Percentiles rank a stretch among this genome's conserved stretches.
Conservation (phyloP, 2,797 vertebrate genomes). For the Dermochelys coriacea region DNA sequence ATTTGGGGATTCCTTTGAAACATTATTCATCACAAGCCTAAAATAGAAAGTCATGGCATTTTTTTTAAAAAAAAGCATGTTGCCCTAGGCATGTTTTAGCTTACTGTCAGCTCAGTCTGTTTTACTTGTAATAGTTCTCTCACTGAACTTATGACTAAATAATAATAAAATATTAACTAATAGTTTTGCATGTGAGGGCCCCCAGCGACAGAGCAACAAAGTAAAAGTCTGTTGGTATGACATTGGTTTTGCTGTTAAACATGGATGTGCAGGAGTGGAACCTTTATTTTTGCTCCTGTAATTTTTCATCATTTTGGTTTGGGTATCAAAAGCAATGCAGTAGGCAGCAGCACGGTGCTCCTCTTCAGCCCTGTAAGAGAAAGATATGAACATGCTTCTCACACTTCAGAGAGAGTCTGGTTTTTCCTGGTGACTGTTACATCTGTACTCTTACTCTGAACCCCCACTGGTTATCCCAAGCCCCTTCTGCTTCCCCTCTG, state of each 20-base stretch:
- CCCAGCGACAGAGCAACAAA: neutral
- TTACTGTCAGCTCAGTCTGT: constrained; percentile 58
- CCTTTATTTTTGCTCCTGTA: neutral
- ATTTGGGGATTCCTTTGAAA: constrained; percentile 52
- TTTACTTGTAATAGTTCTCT: constrained; percentile 53
- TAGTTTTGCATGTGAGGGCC: neutral
- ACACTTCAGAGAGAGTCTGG: neutral
- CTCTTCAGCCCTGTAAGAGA: neutral
- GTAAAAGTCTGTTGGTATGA: constrained; percentile 11
- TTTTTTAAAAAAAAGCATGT: neutral
- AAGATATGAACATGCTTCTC: neutral
- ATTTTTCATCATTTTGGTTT: neutral
- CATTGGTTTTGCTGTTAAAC: constrained; percentile 27
- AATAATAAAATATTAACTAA: constrained; percentile 69
- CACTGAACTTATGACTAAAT: constrained; percentile 46
- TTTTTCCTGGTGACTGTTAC: neutral
- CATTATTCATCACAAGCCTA: constrained; percentile 43
- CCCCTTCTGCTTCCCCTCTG: neutral
- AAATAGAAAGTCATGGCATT: constrained; percentile 49
- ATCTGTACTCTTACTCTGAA: neutral
- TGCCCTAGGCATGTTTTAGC: constrained; percentile 62
- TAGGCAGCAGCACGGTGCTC: neutral
- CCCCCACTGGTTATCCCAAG: neutral
- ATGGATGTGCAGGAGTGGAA: neutral
- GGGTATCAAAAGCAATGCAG: neutral